Base-by-base conservation (phyloP, 2,888 invertebrate genomes). In the Caenorhabditis auriculariae region DNA sequence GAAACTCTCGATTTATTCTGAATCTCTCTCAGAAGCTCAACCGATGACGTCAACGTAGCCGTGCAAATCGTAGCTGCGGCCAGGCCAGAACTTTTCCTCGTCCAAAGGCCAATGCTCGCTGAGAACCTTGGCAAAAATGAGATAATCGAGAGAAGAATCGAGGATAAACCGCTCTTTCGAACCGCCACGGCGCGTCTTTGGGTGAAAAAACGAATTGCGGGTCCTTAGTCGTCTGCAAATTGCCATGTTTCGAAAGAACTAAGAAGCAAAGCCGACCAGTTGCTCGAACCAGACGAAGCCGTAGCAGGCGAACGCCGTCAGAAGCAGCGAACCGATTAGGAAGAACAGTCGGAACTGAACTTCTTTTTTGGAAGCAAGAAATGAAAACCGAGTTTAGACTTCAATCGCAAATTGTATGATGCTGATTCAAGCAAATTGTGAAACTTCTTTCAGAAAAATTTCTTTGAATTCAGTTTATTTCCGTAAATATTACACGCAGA, bases 181-280 rank as follows among this genome's bases (percentile, higher is more conserved):
- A 74, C 35, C 77, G 54, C 80, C 80, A 80, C 3, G 74, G 72
- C 0, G 80, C 80, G 58, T 76, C 66, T 32, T 72, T 70, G 2
- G 80, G 80, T 1, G 80, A 80, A 48, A 80, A 80, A 6, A 80
- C 80, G 59, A 72, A 79, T 55, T 78, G 74, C 2, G 80, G 80
- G 47, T 80, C 80, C 9, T 54, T 66, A n/a, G 80, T 80, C 3
- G 77, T 78, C 79, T 80, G 46, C 9, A 62, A 57, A 32, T n/a
- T n/a, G n/a, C n/a, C n/a, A 17, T 44, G 17, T 15, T 23, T 15
- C 19, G 4, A 7, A 4, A n/a, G 28, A 24, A 39, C 26, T 28
- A 45, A 37, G 39, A 21, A 1, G 26, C 15, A 23, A 38, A 28
- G 50, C 52, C 35, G 29, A 79, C 78, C 71, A 74, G 75, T 59